Evolutionary conservation across 92 coral and sea anemone genomes (phyloP).

Genomic region (Zoanthus solanderi): DNA sequence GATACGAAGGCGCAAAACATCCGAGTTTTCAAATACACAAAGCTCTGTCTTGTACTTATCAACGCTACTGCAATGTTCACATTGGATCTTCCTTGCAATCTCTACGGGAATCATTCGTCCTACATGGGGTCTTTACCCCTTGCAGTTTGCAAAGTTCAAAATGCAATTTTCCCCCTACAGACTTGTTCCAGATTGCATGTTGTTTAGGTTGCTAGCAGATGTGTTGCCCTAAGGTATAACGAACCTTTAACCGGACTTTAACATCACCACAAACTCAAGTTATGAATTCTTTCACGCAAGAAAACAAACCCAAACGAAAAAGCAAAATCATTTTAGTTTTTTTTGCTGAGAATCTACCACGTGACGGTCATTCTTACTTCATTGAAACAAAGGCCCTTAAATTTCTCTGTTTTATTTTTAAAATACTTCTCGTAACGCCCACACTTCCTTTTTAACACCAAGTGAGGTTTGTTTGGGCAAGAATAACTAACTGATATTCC

Average conservation of each 20-base stretch:
- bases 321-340: neutral
- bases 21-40: neutral
- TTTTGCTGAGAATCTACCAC: neutral
- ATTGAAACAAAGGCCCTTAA: slow-evolving; percentile 5
- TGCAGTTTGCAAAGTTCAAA: slow-evolving; percentile 7
- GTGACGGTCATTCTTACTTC: neutral
- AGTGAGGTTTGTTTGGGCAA: neutral
- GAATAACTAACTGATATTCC: slow-evolving; percentile 1
- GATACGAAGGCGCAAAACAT: slow-evolving; percentile 5
- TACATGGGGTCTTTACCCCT: slow-evolving; percentile 1
- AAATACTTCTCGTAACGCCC: slow-evolving; percentile 13
- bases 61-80: neutral
- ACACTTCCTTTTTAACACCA: slow-evolving; percentile 27
- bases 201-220: neutral
- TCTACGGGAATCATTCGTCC: neutral
- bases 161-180: neutral
- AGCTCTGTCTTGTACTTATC: slow-evolving; percentile 5
- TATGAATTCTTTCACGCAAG: slow-evolving; percentile 49
- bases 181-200: slow-evolving; percentile 21
- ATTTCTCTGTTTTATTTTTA: slow-evolving; percentile 31
- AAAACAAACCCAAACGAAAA: neutral
- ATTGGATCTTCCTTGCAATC: neutral
- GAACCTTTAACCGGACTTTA: neutral
- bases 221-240: slow-evolving; percentile 34
- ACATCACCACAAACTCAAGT: slow-evolving; percentile 19